phyloP scores from a whole-genome alignment of 2,888 invertebrate species.

The Lordiphosa andalusiaca region DNA sequence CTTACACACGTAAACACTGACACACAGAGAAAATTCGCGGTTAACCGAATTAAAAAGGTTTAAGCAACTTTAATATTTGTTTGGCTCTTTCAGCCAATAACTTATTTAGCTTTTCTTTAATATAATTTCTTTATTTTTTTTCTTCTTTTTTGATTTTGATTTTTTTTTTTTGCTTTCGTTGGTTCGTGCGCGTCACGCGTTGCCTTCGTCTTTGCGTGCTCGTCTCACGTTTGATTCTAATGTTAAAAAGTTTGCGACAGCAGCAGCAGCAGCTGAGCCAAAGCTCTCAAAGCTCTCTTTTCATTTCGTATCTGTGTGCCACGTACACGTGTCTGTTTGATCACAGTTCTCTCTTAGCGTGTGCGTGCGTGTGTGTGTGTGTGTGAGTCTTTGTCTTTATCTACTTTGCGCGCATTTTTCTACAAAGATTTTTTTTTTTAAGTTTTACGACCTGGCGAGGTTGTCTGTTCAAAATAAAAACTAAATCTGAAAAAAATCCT shows the following conservation, averaged over 20 bases:
- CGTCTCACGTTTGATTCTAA: constrained; percentile 56
- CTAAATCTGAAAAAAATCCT: constrained; percentile 8
- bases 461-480: constrained; percentile 43
- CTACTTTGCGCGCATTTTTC: constrained; percentile 52
- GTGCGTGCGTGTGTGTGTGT: constrained; percentile 7
- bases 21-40: constrained; percentile 6
- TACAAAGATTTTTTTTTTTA: constrained; percentile 26
- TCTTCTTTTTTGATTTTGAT: constrained; percentile 12
- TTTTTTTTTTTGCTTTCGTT: constrained; percentile 30
- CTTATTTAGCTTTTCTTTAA: constrained; percentile 6
- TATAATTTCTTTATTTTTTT: constrained; percentile 8
- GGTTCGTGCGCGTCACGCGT: constrained; percentile 50
- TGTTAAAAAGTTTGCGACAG: constrained; percentile 14
- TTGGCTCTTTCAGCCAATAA: too few relatives aligned
- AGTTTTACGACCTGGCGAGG: neutral
- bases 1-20: constrained; percentile 15
- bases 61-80: neutral
- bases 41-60: constrained; percentile 12
- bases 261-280: constrained; percentile 24
- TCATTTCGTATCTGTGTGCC: constrained; percentile 45
- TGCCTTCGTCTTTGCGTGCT: constrained; percentile 46
- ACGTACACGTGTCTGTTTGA: constrained; percentile 57
- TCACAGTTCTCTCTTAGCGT: constrained; percentile 27
- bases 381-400: constrained; percentile 30
- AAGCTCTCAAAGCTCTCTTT: constrained; percentile 24